These are phyloP conservation scores for Acinonyx jubatus DNA, from an alignment of 2,113 vertebrate genomes.

Conservation along the genomic window DNA sequence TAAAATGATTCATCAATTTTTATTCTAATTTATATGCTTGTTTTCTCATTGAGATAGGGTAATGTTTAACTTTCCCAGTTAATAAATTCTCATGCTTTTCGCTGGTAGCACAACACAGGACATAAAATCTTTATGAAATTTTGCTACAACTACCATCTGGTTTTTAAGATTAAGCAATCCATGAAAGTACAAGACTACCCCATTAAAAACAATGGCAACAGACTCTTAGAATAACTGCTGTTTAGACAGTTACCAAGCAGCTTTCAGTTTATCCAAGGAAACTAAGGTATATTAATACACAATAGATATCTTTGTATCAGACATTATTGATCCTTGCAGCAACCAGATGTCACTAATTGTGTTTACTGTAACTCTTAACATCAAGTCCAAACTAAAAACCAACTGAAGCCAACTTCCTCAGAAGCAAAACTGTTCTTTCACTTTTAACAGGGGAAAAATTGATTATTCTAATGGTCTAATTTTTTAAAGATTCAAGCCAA, in stretches of 20 bases:
- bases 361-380: constrained; percentile 36
- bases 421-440: constrained; percentile 26
- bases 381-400: constrained; percentile 34
- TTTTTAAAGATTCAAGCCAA: constrained; percentile 11
- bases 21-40: constrained; percentile 44
- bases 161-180: constrained; percentile 60
- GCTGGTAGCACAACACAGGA: constrained; percentile 47
- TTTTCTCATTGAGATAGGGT: background rate
- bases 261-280: constrained; percentile 40
- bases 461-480: background rate
- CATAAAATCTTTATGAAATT: constrained; percentile 67
- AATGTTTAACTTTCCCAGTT: constrained; percentile 40
- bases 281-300: constrained; percentile 28
- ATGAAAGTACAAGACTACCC: background rate
- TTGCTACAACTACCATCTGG: constrained; percentile 25
- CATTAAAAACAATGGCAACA: background rate
- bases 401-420: constrained; percentile 19
- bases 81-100: constrained; percentile 50
- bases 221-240: background rate
- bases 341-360: constrained; percentile 51
- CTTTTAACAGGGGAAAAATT: background rate
- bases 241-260: background rate
- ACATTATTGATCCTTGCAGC: constrained; percentile 40
- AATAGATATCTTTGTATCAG: background rate
- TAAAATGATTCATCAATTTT: constrained; percentile 62